Evolutionary conservation across 2,113 vertebrate species (phyloP).

Genomic region (Tragelaphus strepsiceros): DNA sequence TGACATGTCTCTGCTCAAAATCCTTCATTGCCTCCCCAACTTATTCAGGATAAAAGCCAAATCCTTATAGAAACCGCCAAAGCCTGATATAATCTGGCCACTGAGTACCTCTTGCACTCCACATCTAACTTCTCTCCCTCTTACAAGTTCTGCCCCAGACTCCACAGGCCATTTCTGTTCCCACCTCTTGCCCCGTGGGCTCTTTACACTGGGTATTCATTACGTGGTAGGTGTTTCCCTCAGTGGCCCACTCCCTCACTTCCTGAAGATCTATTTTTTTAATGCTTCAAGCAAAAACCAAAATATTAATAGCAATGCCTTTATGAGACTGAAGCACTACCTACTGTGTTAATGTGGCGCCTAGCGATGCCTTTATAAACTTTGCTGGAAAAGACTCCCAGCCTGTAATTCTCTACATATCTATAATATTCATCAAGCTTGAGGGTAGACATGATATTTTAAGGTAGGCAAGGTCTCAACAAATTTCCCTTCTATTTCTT

Average conservation of each 20-base stretch:
- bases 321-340: neutral
- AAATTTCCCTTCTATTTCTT: neutral
- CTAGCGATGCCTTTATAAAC: neutral
- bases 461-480: neutral
- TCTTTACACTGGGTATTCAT: neutral
- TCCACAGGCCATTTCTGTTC: neutral
- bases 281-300: neutral
- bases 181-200: accelerated
- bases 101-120: neutral
- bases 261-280: neutral
- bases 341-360: neutral
- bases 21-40: neutral
- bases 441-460: neutral
- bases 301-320: neutral
- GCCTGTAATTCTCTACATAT: neutral
- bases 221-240: neutral
- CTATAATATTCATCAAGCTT: neutral
- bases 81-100: neutral
- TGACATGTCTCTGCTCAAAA: neutral
- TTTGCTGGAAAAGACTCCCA: neutral
- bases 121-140: neutral
- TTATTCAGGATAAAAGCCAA: neutral
- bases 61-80: neutral
- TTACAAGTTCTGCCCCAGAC: neutral
- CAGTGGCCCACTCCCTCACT: neutral